phyloP scores from a whole-genome alignment of 1,140 invertebrate species.

The Drosophila pandora region DNA sequence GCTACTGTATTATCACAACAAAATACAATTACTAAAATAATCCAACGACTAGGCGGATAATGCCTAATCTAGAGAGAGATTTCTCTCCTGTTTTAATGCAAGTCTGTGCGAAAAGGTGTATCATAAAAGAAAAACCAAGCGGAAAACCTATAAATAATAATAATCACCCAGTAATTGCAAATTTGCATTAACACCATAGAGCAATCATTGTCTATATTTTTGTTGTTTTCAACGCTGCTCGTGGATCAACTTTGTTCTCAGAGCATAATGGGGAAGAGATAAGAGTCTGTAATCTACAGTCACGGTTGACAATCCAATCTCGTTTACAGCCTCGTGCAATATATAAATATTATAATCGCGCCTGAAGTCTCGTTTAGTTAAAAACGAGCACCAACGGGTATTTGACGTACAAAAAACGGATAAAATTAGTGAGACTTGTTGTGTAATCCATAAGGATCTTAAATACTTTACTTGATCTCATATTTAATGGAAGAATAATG shows the following conservation, averaged over 20 bases:
- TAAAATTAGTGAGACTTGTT: background rate
- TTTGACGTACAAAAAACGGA: constrained; percentile 2
- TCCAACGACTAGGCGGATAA: background rate
- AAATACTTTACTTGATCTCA: background rate
- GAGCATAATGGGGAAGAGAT: constrained; percentile 39
- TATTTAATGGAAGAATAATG: constrained; percentile 20
- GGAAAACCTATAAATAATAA: constrained; percentile 28
- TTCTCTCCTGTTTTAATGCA: background rate
- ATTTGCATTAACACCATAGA: constrained; percentile 34
- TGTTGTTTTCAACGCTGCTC: background rate
- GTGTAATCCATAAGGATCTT: background rate
- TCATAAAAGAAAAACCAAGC: constrained; percentile 33
- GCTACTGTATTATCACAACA: background rate
- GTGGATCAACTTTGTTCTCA: constrained; percentile 25
- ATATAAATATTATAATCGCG: constrained; percentile 70
- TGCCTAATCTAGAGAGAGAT: background rate
- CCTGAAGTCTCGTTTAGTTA: constrained; percentile 52
- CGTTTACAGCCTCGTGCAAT: constrained; percentile 46
- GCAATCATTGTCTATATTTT: constrained; percentile 19
- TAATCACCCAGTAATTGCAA: constrained; percentile 20
- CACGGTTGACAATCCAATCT: background rate
- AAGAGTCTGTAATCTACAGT: constrained; percentile 37
- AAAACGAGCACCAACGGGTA: constrained; percentile 22
- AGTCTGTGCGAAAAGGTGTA: background rate
- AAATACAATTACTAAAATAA: background rate